phyloP scores from a whole-genome alignment of 2,888 invertebrate species.

The Xanthia togata region DNA sequence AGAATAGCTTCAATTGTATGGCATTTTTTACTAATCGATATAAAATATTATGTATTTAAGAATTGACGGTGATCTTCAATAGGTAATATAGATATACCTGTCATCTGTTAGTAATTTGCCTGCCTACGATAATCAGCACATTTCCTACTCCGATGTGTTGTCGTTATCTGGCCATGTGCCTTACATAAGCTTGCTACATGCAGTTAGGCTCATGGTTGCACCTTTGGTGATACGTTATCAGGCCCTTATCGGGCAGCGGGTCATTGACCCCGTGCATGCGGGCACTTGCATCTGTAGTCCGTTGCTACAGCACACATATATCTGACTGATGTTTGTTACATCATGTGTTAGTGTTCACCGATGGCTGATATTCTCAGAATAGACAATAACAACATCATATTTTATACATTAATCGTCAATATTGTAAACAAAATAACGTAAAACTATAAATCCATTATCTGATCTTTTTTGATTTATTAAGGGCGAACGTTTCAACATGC shows the following conservation, averaged over 20 bases:
- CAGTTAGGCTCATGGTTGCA: slow-evolving; percentile 55
- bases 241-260: slow-evolving; percentile 60
- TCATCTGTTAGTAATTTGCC: neutral
- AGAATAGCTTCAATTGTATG: slow-evolving; percentile 12
- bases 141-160: slow-evolving; percentile 17
- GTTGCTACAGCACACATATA: slow-evolving; percentile 10
- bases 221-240: slow-evolving; percentile 64
- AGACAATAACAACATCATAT: slow-evolving; percentile 22
- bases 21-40: neutral
- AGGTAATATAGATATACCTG: neutral
- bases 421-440: slow-evolving; percentile 20
- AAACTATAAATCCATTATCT: neutral
- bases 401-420: slow-evolving; percentile 16
- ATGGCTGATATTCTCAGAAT: slow-evolving; percentile 17
- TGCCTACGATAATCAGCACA: slow-evolving; percentile 5
- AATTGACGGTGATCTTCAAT: neutral
- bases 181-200: slow-evolving; percentile 48
- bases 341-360: slow-evolving; percentile 14
- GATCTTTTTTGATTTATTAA: no score
- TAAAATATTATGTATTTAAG: no score
- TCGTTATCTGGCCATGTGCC: slow-evolving; percentile 47
- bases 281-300: slow-evolving; percentile 49
- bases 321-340: slow-evolving; percentile 38
- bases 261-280: slow-evolving; percentile 60
- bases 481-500: no score